Evolutionary conservation across 2,113 vertebrate species (phyloP).

Genomic region (Pedetes capensis): DNA sequence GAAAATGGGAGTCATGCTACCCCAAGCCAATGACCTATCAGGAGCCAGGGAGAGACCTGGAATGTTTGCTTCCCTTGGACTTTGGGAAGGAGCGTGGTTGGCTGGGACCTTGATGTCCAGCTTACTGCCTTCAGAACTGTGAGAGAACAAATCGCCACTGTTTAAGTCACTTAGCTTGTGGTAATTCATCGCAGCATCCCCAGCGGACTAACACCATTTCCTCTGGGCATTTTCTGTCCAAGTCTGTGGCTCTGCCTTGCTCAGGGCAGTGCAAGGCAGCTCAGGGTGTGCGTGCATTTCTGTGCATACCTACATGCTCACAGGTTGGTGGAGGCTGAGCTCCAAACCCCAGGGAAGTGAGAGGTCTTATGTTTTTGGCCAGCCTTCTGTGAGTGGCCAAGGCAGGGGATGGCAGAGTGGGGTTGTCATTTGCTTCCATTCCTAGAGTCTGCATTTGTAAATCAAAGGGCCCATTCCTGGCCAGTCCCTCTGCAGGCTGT

Average conservation of each 20-base stretch:
- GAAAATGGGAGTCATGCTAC: neutral
- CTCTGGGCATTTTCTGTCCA: neutral
- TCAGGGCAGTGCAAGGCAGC: neutral
- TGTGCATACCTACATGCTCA: neutral
- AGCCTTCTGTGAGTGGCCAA: neutral
- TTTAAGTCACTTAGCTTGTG: neutral
- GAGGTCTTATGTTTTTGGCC: neutral
- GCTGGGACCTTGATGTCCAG: neutral
- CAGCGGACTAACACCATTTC: neutral
- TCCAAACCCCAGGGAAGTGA: neutral
- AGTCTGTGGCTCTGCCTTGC: neutral
- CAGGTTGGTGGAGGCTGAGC: neutral
- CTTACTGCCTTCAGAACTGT: neutral
- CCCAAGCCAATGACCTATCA: neutral
- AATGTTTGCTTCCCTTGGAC: neutral
- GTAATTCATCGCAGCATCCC: neutral
- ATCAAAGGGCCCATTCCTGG: conserved; percentile 50
- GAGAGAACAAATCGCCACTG: neutral
- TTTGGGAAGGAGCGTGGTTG: neutral
- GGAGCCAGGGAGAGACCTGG: neutral
- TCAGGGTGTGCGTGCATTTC: neutral
- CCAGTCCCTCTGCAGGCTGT: neutral
- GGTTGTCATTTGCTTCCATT: neutral
- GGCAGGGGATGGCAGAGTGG: neutral
- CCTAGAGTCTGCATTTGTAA: conserved; percentile 58